phyloP scores from a whole-genome alignment of 2,113 vertebrate species.

The Lagopus leucura region DNA sequence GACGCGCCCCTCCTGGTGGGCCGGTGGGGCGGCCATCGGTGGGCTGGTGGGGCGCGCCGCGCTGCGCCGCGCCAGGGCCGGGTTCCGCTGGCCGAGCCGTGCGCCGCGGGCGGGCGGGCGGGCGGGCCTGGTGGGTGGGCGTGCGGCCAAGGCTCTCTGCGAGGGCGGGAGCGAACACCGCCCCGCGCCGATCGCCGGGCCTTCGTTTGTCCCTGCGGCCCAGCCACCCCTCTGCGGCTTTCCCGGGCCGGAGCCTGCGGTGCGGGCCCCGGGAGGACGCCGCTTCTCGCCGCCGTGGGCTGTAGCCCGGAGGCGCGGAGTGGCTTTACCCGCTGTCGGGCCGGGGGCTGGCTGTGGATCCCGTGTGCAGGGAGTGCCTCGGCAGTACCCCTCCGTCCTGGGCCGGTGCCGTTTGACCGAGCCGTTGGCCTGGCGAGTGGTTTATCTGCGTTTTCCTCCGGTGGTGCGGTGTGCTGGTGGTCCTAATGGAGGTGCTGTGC shows the following conservation, averaged over 20 bases:
- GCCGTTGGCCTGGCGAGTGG: not conserved
- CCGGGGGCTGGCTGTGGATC: not conserved
- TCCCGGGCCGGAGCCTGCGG: too few species aligned
- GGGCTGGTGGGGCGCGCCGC: too few species aligned
- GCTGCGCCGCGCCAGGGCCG: not conserved
- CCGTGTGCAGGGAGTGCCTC: too few species aligned
- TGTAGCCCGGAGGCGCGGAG: not conserved
- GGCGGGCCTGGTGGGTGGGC: not conserved
- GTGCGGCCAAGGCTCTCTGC: not conserved
- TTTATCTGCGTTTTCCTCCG: rapidly evolving
- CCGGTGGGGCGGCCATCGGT: too few species aligned
- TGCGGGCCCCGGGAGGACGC: too few species aligned
- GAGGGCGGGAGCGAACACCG: too few species aligned
- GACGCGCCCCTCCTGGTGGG: too few species aligned
- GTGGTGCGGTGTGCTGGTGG: rapidly evolving
- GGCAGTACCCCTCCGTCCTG: rapidly evolving
- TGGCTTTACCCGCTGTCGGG: not conserved
- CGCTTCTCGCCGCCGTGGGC: too few species aligned
- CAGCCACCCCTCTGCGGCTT: too few species aligned
- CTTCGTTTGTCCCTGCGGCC: too few species aligned
- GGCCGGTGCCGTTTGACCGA: not conserved
- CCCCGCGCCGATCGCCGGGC: not conserved
- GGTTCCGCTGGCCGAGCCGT: too few species aligned
- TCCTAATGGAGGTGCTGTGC: rapidly evolving
- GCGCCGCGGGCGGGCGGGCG: not conserved